phyloP scores from a whole-genome alignment of 2,797 vertebrate species.

The Xiphorhynchus erythropygius region DNA sequence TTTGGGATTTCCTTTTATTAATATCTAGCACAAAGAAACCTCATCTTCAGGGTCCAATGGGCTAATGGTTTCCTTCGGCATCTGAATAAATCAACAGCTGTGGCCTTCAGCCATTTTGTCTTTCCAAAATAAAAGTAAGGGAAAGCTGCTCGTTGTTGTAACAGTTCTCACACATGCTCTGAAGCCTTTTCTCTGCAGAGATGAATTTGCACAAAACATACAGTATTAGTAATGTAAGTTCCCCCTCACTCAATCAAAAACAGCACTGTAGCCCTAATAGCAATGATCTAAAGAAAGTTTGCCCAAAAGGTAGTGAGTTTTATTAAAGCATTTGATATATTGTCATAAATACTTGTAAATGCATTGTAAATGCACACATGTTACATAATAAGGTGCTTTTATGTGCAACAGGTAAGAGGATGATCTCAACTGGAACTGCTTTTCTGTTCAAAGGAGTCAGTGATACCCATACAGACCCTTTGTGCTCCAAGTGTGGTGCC shows the following conservation, averaged over 20 bases:
- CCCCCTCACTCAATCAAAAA: background rate
- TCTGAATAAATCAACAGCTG: slow-evolving; percentile 58
- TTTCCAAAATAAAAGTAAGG: background rate
- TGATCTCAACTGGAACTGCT: background rate
- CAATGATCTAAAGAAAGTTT: background rate
- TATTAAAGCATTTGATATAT: background rate
- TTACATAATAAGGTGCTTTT: background rate
- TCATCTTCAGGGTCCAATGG: slow-evolving; percentile 51
- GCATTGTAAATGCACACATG: fast-evolving
- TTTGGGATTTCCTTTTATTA: slow-evolving; percentile 50
- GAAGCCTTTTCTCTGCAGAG: background rate
- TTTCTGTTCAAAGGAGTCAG: background rate
- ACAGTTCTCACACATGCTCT: background rate
- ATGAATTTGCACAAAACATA: background rate
- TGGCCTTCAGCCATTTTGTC: slow-evolving; percentile 25
- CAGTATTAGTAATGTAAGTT: background rate
- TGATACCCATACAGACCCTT: background rate
- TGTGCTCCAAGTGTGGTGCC: background rate
- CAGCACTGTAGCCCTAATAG: background rate
- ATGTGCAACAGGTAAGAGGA: background rate
- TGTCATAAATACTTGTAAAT: background rate
- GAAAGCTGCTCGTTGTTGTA: background rate
- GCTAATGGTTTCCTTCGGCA: slow-evolving; percentile 38
- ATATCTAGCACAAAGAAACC: slow-evolving; percentile 49
- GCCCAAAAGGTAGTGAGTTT: background rate